phyloP scores from a whole-genome alignment of 2,888 invertebrate genomes.

The Andrena bicolor region DNA sequence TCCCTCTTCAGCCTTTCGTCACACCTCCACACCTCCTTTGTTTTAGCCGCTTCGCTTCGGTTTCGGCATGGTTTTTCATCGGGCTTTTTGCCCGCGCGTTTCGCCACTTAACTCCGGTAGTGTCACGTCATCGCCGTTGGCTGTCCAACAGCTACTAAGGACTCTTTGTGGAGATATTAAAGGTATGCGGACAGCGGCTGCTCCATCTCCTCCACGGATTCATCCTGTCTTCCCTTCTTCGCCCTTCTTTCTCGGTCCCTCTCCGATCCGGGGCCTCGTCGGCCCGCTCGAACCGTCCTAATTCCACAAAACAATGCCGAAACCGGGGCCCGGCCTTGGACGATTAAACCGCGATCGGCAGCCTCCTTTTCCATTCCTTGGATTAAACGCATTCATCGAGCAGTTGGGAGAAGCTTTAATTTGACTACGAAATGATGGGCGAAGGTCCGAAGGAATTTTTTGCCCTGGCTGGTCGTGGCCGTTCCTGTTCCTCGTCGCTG shows the following conservation, averaged over 20 bases:
- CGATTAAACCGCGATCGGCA: conserved; percentile 52
- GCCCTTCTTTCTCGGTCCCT: conserved; percentile 17
- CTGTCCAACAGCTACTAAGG: conserved; percentile 75
- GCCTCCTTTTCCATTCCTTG: conserved; percentile 35
- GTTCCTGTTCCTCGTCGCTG: conserved; percentile 3
- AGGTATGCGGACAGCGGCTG: conserved; percentile 76
- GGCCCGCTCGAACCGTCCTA: conserved; percentile 64
- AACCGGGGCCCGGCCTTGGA: conserved; percentile 36
- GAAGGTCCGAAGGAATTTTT: conserved; percentile 18
- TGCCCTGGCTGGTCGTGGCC: neutral
- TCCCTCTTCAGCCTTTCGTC: conserved; percentile 79
- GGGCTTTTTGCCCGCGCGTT: conserved; percentile 82
- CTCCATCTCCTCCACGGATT: conserved; percentile 47
- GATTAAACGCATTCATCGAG: conserved; percentile 50
- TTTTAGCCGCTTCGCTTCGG: conserved; percentile 82
- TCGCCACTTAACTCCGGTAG: conserved; percentile 84
- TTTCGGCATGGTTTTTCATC: conserved; percentile 77
- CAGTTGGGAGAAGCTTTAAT: conserved; percentile 51
- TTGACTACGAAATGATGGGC: conserved; percentile 49
- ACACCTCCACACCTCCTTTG: conserved; percentile 82
- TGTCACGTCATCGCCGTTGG: conserved; percentile 82
- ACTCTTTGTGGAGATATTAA: conserved; percentile 73
- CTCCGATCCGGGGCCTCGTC: conserved; percentile 13
- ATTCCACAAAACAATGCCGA: conserved; percentile 76
- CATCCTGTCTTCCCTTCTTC: conserved; percentile 44